Base-by-base conservation (phyloP, 2,888 invertebrate species). In the Hyposoter dolosus region DNA sequence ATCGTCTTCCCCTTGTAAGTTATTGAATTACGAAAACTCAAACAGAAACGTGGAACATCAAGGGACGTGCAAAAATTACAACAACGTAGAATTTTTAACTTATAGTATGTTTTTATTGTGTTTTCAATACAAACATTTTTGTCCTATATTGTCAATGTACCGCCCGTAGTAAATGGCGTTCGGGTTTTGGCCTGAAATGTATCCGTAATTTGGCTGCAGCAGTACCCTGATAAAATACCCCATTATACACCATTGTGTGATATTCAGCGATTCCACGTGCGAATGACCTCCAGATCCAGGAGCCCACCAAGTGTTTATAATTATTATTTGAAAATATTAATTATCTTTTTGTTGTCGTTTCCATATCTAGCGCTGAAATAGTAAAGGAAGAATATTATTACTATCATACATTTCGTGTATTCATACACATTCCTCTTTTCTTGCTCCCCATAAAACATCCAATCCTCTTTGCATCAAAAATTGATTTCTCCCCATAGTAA, bases 301-400 rank as follows among this genome's bases (percentile, higher is more conserved):
- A 76, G 47, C 71, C 9, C 28, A 43, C 28, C 32, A 9, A 5
- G 43, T 45, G 23, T 2, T 45, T 9, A 40, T 23, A 43, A 17
- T 53, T 53, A 68, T 35, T 53, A 15, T 35, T 71, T 69, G 40
- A 88, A 17, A 53, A 68, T 68, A 23, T 68, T 28, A 68, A 90
- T 93, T 93, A 94, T 92, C 93, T 93, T 80, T 90, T 93, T 66
- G 91, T 89, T 43, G 92, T 90, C 75, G 91, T 90, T 76, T 93
- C 93, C 75, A 91, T 90, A 82, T 93, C 93, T 84, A 93, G 88
- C 82, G 92, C 93, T 93, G 80, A 81, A 90, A 91, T 45, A 68
- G 80, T 56, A 66, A 5, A 65, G 72, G 47, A 28, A 7, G 1
- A 56, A 7, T 5, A n/a, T 53, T 17, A 50, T 50, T 50, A 17